These are phyloP conservation scores for Autographa gamma DNA, from an alignment of 2,888 invertebrate species.

Conservation along the genomic window DNA sequence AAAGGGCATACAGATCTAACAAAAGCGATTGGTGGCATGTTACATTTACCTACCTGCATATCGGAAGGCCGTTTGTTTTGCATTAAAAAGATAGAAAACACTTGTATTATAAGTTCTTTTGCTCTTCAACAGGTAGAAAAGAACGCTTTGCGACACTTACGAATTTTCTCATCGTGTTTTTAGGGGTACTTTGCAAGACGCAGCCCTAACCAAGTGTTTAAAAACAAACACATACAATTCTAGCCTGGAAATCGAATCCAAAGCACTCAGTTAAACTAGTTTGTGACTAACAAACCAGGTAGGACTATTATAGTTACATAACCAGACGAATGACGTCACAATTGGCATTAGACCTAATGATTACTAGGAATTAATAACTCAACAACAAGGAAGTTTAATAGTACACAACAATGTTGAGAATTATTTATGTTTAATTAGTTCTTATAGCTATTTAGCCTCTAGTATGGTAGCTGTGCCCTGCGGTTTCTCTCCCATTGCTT, in stretches of 20 bases:
- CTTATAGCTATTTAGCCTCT: too few relatives aligned
- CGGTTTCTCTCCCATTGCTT: too few relatives aligned
- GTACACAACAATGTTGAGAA: not conserved
- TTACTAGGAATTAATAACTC: constrained; percentile 6
- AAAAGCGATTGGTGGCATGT: not conserved
- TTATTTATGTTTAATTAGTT: not conserved
- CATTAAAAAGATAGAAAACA: too few relatives aligned
- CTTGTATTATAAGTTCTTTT: too few relatives aligned
- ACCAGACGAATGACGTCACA: not conserved
- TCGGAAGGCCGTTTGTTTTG: not conserved
- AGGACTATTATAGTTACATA: not conserved
- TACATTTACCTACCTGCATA: not conserved
- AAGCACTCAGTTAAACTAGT: not conserved
- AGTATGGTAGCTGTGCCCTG: too few relatives aligned
- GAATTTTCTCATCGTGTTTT: too few relatives aligned
- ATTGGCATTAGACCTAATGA: constrained; percentile 2
- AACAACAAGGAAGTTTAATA: not conserved
- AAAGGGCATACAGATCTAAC: not conserved
- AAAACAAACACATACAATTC: too few relatives aligned
- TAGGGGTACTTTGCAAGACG: too few relatives aligned
- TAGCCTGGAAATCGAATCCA: not conserved
- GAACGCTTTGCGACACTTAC: too few relatives aligned
- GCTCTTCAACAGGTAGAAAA: too few relatives aligned
- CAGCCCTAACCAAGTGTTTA: too few relatives aligned
- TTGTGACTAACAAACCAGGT: constrained; percentile 2